A percentile compares a stretch with the other conserved stretches of the same genome.
Conservation (phyloP, 2,888 invertebrate species). For the Agrochola macilenta region DNA sequence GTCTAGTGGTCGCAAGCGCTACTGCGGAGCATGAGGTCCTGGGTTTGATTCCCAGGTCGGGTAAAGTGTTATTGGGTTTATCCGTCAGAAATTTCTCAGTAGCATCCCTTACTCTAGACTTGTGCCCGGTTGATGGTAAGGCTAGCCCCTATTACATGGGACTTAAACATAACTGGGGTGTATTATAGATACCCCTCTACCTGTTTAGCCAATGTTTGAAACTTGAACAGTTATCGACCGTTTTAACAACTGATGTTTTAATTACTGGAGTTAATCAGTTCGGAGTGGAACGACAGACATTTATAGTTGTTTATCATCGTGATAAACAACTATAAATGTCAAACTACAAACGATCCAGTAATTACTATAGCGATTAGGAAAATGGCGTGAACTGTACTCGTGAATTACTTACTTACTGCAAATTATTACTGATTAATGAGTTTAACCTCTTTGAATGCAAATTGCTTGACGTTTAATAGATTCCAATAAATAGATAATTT, state of each 20-base stretch:
- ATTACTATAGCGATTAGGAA: constrained; percentile 31
- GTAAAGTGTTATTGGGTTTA: too few species aligned
- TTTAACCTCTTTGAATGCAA: constrained; percentile 1
- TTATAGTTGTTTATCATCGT: constrained; percentile 43
- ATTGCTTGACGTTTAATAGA: constrained; percentile 10
- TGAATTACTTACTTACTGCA: constrained; percentile 24
- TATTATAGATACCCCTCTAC: too few species aligned
- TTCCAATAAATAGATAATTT: constrained; percentile 22
- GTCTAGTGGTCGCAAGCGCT: too few species aligned
- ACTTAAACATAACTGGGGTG: too few species aligned
- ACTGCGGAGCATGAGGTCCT: too few species aligned
- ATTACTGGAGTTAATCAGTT: constrained; percentile 31
- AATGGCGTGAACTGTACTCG: constrained; percentile 26
- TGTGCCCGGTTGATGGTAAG: too few species aligned
- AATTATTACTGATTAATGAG: constrained; percentile 12
- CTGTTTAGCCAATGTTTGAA: not conserved
- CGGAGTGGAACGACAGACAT: constrained; percentile 10
- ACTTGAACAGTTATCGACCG: not conserved
- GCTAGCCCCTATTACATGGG: too few species aligned
- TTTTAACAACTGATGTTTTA: constrained; percentile 20
- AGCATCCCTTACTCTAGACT: too few species aligned
- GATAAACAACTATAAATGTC: too few species aligned
- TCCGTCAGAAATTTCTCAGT: too few species aligned
- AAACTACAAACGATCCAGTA: constrained; percentile 23
- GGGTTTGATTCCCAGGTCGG: too few species aligned